Conservation (phyloP, 1,140 invertebrate genomes). For the Zelostemma sp. region DNA sequence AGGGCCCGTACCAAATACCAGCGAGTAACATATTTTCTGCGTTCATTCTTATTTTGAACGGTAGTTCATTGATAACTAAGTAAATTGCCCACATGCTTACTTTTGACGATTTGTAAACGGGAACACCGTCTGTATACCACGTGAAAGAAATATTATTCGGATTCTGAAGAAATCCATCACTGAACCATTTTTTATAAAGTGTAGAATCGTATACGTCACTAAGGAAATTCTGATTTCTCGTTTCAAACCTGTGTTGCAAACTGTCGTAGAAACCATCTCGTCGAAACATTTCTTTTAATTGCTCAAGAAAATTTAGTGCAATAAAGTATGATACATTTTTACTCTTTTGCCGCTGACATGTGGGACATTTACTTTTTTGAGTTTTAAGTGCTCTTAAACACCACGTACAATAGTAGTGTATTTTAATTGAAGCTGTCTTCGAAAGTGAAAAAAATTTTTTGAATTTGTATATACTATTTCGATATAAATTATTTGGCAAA, state of each 20-base stretch:
- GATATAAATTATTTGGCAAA: slow-evolving; percentile 1
- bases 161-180: slow-evolving; percentile 36
- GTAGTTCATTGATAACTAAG: slow-evolving; percentile 53
- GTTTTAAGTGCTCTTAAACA: slow-evolving; percentile 5
- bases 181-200: slow-evolving; percentile 18
- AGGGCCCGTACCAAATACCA: slow-evolving; percentile 34
- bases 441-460: slow-evolving; percentile 16
- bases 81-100: slow-evolving; percentile 55
- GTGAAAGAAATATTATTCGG: no score
- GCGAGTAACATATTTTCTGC: slow-evolving; percentile 45
- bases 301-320: slow-evolving; percentile 16
- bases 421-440: neutral
- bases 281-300: slow-evolving; percentile 22
- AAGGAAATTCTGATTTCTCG: slow-evolving; percentile 10
- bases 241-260: slow-evolving; percentile 19
- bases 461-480: slow-evolving; percentile 26
- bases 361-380: neutral
- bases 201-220: slow-evolving; percentile 17
- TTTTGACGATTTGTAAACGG: slow-evolving; percentile 57
- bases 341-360: slow-evolving; percentile 15
- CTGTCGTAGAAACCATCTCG: slow-evolving; percentile 14
- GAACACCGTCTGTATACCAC: no score
- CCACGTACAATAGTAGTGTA: slow-evolving; percentile 19
- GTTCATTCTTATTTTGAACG: slow-evolving; percentile 42
- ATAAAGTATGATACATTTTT: slow-evolving; percentile 10